Base-by-base conservation (phyloP, 2,888 invertebrate species). In the Congeria kusceri region DNA sequence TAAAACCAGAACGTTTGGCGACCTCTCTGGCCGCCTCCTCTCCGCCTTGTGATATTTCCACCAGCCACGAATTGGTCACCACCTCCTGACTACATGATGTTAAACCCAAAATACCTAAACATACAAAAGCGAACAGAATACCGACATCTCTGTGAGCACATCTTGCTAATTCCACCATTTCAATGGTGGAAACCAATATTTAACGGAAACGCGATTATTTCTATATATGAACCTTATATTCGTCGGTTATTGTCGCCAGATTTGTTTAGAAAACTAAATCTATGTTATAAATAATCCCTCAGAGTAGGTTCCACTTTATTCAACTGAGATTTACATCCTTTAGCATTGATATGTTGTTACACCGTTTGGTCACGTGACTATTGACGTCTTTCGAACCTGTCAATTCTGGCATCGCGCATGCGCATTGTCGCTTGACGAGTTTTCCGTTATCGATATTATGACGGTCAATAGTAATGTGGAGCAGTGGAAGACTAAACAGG, bases 41-140 rank as follows among this genome's bases (percentile, higher is more conserved):
- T 75, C 96, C 96, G 78, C 97, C 96, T 87, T 96, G 95, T 92
- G 96, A 96, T 94, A 98, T 96, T 89, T 96, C 96, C 90, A 99
- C 98, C 93, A 98, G 95, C 95, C 99, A 99, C 72, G 97, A 96
- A 94, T 98, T 99, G 93, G 98, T 99, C 95, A 98, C 98, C 90
- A 99, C 96, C 93, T 97, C 92, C 68, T 74, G 80, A 32, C 74
- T 76, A 69, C 84, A 77, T 76, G 69, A 64, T 29, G 76, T 74
- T 49, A 57, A 39, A 27, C 72, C 56, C 32, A 69, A 62, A 39
- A 76, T 23, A 62, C 72, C 57, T 20, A 82, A 57, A 59, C 79
- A 79, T 15, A 69, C 77, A 28, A 79, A 49, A 67, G 73, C 66
- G 27, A 83, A 65, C 23, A 83, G 65, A 66, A 83, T n/a, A 64